These are phyloP conservation scores for Aromia moschata DNA, from an alignment of 2,888 invertebrate genomes.

Conservation along the genomic window DNA sequence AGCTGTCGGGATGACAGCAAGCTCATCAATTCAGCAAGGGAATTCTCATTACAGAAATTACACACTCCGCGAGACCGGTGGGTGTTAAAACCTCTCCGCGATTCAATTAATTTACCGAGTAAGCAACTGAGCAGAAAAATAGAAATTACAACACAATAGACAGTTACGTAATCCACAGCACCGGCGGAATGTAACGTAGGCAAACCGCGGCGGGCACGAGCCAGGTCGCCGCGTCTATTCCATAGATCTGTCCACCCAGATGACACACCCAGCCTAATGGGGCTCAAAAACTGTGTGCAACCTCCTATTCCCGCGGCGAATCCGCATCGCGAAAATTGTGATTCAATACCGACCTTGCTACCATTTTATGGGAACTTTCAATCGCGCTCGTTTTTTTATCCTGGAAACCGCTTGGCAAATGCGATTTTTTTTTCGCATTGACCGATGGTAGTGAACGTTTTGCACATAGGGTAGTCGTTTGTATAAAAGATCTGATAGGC, in stretches of 20 bases:
- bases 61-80: no score
- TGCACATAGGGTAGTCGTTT: constrained; percentile 38
- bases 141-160: constrained; percentile 36
- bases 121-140: constrained; percentile 17
- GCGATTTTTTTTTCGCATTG: constrained; percentile 41
- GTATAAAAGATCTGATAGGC: constrained; percentile 51
- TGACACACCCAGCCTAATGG: constrained; percentile 34
- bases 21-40: no score
- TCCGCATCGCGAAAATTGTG: constrained; percentile 32
- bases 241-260: constrained; percentile 30
- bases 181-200: constrained; percentile 29
- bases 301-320: constrained; percentile 19
- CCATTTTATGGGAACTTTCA: constrained; percentile 47
- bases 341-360: constrained; percentile 46
- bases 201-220: constrained; percentile 15
- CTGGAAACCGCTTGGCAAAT: constrained; percentile 36
- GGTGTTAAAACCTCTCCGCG: background rate
- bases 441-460: constrained; percentile 47
- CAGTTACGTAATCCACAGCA: constrained; percentile 27
- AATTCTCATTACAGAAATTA: no score
- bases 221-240: constrained; percentile 7
- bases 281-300: constrained; percentile 20
- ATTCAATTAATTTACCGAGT: background rate
- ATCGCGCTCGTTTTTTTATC: constrained; percentile 39
- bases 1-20: no score